These are phyloP conservation scores for Kradibia gibbosae DNA, from an alignment of 1,140 invertebrate species.

Conservation along the genomic window DNA sequence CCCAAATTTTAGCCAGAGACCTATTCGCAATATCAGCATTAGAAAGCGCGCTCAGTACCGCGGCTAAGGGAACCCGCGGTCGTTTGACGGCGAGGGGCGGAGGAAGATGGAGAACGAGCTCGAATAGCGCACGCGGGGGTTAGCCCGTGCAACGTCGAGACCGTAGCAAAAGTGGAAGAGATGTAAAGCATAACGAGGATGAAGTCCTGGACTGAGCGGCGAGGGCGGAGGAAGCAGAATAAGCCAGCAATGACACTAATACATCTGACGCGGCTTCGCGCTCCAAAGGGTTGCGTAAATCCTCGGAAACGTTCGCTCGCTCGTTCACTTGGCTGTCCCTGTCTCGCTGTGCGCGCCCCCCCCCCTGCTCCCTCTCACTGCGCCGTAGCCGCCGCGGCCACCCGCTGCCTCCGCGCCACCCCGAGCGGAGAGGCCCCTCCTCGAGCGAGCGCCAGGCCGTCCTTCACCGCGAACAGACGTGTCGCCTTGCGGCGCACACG, in stretches of 20 bases:
- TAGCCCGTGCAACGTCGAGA: background rate
- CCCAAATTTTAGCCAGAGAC: too few species aligned
- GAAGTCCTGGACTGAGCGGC: background rate
- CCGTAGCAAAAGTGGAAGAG: background rate
- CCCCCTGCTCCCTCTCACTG: background rate
- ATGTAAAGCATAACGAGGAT: background rate
- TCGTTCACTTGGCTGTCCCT: slow-evolving; percentile 41
- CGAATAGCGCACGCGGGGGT: background rate
- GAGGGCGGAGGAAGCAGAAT: background rate
- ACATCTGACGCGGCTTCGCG: slow-evolving; percentile 15
- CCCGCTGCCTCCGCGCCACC: too few species aligned
- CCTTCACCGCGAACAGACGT: slow-evolving; percentile 46
- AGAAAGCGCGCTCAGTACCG: background rate
- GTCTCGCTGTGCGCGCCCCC: slow-evolving; percentile 30
- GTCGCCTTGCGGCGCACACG: slow-evolving; percentile 37
- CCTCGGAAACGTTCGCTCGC: slow-evolving; percentile 50
- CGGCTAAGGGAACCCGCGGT: background rate
- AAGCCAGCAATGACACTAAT: background rate
- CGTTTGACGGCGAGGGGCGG: background rate
- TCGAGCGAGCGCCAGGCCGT: slow-evolving; percentile 2
- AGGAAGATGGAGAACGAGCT: background rate
- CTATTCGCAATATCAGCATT: background rate
- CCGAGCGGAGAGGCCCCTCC: background rate
- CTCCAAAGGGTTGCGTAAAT: slow-evolving; percentile 68
- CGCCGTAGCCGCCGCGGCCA: background rate